These are phyloP conservation scores for Fistularia tabacaria DNA, from an alignment of 2,797 vertebrate species.

Conservation along the genomic window DNA sequence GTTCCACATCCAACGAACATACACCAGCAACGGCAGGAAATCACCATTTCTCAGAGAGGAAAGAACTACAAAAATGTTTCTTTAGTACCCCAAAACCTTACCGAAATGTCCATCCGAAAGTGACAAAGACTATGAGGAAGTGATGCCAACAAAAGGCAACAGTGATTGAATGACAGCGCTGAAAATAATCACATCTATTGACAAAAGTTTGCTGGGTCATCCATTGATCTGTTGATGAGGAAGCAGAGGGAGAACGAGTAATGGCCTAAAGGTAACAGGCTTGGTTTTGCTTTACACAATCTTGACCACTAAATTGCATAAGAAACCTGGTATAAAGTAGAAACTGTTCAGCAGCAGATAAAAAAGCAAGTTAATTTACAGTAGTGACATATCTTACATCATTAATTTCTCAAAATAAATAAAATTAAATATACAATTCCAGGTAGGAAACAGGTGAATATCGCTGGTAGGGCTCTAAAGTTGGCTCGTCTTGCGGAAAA, in stretches of 20 bases:
- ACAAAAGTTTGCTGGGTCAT: slow-evolving; percentile 38
- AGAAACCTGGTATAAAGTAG: slow-evolving; percentile 82
- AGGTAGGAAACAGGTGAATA: slow-evolving; percentile 72
- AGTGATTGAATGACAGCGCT: slow-evolving; percentile 54
- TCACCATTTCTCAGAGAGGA: slow-evolving; percentile 34
- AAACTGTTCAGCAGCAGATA: slow-evolving; percentile 81
- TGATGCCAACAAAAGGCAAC: slow-evolving; percentile 66
- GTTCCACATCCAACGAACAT: slow-evolving; percentile 16
- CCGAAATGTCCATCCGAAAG: slow-evolving; percentile 22
- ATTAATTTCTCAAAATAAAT: slow-evolving; percentile 78
- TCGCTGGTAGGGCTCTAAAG: slow-evolving; percentile 72
- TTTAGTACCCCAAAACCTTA: slow-evolving; percentile 14
- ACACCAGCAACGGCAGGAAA: slow-evolving; percentile 30
- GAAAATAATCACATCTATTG: slow-evolving; percentile 40
- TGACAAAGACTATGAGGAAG: slow-evolving; percentile 39
- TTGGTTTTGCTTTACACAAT: slow-evolving; percentile 69
- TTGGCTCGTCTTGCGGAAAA: slow-evolving; percentile 70
- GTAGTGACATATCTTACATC: slow-evolving; percentile 82
- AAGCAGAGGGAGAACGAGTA: slow-evolving; percentile 47
- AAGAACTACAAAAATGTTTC: slow-evolving; percentile 10
- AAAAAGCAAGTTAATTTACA: slow-evolving; percentile 83
- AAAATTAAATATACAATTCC: slow-evolving; percentile 81
- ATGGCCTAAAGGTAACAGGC: slow-evolving; percentile 56
- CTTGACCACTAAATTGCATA: slow-evolving; percentile 79
- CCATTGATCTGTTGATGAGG: slow-evolving; percentile 35